A percentile compares a stretch with the other conserved stretches of the same genome.
phyloP scores from a whole-genome alignment of 2,888 invertebrate genomes.

The Callyntrura guangdongensis region DNA sequence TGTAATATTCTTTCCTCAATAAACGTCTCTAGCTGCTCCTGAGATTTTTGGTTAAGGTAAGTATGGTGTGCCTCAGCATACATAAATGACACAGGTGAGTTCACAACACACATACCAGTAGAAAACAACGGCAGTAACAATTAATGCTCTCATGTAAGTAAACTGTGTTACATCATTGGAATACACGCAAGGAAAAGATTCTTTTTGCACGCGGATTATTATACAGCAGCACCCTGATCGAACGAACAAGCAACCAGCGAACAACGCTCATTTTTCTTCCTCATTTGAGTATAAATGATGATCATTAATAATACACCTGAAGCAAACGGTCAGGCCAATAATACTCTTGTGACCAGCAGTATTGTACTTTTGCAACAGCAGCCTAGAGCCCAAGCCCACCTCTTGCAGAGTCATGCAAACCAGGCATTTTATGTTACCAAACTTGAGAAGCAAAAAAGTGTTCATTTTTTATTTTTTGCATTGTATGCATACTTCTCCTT shows the following conservation, averaged over 20 bases:
- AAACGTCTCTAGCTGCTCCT: background rate
- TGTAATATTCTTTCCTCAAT: background rate
- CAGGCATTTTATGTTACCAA: too few species aligned
- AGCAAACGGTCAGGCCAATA: too few species aligned
- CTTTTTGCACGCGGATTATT: constrained; percentile 30
- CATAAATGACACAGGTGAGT: background rate
- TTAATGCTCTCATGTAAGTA: constrained; percentile 39
- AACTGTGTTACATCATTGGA: constrained; percentile 21
- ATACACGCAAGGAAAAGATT: constrained; percentile 69
- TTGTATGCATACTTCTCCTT: too few species aligned
- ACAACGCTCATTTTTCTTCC: constrained; percentile 57
- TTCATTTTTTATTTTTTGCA: too few species aligned
- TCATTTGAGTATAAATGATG: constrained; percentile 67
- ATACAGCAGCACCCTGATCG: background rate
- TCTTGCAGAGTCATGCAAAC: too few species aligned
- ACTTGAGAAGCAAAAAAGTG: too few species aligned
- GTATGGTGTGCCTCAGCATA: background rate
- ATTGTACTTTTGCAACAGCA: too few species aligned
- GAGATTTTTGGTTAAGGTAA: background rate
- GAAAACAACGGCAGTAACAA: constrained; percentile 32
- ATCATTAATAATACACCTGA: constrained; percentile 69
- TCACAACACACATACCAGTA: background rate
- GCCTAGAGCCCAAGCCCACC: too few species aligned
- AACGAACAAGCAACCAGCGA: background rate
- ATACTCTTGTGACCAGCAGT: too few species aligned